These are phyloP conservation scores for Euborellia annulipes DNA, from an alignment of 1,140 invertebrate genomes.

Conservation along the genomic window DNA sequence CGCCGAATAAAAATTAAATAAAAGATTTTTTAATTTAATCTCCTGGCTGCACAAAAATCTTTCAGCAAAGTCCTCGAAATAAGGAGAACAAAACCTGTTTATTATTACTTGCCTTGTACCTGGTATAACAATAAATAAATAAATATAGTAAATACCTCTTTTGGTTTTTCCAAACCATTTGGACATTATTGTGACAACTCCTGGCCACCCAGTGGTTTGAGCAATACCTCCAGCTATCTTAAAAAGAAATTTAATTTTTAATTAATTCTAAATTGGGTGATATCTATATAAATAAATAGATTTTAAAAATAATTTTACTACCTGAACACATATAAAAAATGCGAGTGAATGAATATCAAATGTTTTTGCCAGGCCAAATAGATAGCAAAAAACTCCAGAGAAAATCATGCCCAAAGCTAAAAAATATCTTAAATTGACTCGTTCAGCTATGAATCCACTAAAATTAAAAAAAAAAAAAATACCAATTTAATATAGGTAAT, in stretches of 20 bases:
- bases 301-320: constrained; percentile 25
- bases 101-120: too few species aligned
- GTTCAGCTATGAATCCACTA: constrained; percentile 80
- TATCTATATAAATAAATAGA: not conserved
- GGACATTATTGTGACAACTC: constrained; percentile 81
- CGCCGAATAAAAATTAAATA: too few species aligned
- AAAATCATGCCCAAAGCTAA: constrained; percentile 77
- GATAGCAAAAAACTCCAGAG: constrained; percentile 72
- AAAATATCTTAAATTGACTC: constrained; percentile 82
- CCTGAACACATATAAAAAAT: constrained; percentile 80
- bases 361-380: constrained; percentile 76
- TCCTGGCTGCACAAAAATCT: too few species aligned
- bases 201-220: constrained; percentile 86
- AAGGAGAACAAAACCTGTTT: too few species aligned
- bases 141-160: constrained; percentile 39
- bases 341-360: constrained; percentile 67
- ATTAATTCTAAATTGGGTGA: not conserved
- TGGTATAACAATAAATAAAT: too few species aligned
- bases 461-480: constrained; percentile 17
- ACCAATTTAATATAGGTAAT: not conserved
- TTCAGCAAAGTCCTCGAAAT: too few species aligned
- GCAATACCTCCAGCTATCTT: constrained; percentile 66
- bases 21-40: too few species aligned
- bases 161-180: constrained; percentile 93
- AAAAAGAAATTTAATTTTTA: constrained; percentile 12